Conservation (phyloP, 23 tunicate species). For the Aplidium turbinatum region DNA sequence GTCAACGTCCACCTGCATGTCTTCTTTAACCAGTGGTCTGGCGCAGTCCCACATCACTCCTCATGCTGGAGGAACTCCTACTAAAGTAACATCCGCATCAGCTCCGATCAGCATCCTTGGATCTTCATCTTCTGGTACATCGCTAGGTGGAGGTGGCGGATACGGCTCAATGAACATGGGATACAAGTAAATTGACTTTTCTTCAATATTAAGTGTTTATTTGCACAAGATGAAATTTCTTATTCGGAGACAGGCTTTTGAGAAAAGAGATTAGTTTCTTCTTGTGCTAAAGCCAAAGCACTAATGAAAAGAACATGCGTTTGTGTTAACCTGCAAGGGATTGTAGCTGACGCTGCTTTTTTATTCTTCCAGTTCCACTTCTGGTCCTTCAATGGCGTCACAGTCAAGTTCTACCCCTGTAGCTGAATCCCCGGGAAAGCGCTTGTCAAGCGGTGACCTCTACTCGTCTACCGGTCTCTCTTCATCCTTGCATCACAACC, state of each 20-base stretch:
- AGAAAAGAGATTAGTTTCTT: no score
- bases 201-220: no score
- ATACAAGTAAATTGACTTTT: constrained; percentile 30
- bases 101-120: constrained; percentile 51
- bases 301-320: no score
- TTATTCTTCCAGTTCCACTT: constrained; percentile 14
- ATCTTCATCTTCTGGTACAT: constrained; percentile 28
- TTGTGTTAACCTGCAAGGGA: no score
- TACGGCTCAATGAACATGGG: constrained; percentile 46
- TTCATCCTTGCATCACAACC: constrained; percentile 34
- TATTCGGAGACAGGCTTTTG: not conserved
- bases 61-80: constrained; percentile 51
- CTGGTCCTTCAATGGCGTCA: constrained; percentile 14
- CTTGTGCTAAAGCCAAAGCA: no score
- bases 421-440: constrained; percentile 55
- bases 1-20: constrained; percentile 43
- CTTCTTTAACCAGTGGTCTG: constrained; percentile 52
- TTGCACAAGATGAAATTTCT: no score
- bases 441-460: constrained; percentile 36
- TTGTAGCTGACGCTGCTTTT: no score
- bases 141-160: constrained; percentile 42
- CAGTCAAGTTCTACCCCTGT: constrained; percentile 27
- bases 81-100: constrained; percentile 38
- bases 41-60: constrained; percentile 51
- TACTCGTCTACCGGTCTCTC: constrained; percentile 50